Evolutionary conservation across 2,113 vertebrate genomes (phyloP).

Genomic region (Oreochromis spilurus): DNA sequence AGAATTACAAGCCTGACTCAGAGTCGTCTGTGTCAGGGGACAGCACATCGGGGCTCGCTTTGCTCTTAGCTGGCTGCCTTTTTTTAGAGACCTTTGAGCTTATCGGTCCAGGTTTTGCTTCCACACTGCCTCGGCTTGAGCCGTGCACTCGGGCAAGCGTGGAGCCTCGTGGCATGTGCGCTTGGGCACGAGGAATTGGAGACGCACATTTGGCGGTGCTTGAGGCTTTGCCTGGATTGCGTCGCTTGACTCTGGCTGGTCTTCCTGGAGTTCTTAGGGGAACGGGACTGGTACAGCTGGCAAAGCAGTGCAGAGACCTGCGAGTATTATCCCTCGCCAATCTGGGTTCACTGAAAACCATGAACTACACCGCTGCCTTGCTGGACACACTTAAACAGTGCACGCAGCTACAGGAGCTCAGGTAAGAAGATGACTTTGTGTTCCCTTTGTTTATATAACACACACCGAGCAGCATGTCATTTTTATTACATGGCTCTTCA

Average conservation of each 20-base stretch:
- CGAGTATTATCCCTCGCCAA: conserved; percentile 87
- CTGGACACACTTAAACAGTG: conserved; percentile 86
- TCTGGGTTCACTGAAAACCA: conserved; percentile 85
- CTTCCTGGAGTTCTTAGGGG: conserved; percentile 87
- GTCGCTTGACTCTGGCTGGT: conserved; percentile 86
- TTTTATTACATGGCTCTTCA: background rate
- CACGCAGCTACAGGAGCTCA: conserved; percentile 86
- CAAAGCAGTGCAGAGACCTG: conserved; percentile 82
- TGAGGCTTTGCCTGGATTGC: conserved; percentile 76
- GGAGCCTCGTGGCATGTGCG: conserved; percentile 83
- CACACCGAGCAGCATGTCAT: background rate
- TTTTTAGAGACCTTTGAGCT: conserved; percentile 85
- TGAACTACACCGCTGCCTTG: conserved; percentile 84
- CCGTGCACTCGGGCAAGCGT: conserved; percentile 79
- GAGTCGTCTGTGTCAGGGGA: conserved; percentile 48
- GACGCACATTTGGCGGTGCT: conserved; percentile 85
- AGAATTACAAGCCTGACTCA: conserved; percentile 57
- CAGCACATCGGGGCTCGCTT: conserved; percentile 74
- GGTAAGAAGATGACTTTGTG: conserved; percentile 73
- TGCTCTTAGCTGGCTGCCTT: conserved; percentile 76
- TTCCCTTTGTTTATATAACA: background rate
- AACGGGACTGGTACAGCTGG: conserved; percentile 81
- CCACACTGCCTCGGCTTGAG: conserved; percentile 88
- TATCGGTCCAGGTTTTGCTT: conserved; percentile 90
- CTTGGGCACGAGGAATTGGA: conserved; percentile 79